These are phyloP conservation scores for Drosophila nigromelanica DNA, from an alignment of 1,140 invertebrate species.

Conservation along the genomic window DNA sequence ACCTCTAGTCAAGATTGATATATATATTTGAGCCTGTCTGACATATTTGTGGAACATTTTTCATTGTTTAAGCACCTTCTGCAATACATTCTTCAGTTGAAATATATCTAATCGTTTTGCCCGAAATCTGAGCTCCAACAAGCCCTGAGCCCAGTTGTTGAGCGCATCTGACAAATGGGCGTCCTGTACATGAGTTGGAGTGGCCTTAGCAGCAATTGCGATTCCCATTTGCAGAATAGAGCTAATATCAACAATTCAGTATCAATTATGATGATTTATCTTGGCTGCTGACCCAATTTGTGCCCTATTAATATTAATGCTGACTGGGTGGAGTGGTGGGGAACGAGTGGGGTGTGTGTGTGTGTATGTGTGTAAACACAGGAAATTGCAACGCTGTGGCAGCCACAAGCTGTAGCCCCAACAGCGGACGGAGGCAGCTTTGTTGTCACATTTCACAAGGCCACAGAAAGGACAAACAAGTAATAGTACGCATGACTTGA, in stretches of 20 bases:
- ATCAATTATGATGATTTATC: constrained; percentile 82
- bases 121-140: no score
- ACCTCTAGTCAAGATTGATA: no score
- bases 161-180: constrained; percentile 20
- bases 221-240: constrained; percentile 3
- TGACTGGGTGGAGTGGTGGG: constrained; percentile 4
- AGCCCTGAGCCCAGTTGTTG: background rate
- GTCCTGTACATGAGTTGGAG: constrained; percentile 8
- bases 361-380: constrained; percentile 5
- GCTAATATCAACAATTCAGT: constrained; percentile 73
- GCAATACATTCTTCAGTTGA: background rate
- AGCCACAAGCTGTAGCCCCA: constrained; percentile 3
- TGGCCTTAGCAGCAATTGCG: no score
- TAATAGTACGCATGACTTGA: no score
- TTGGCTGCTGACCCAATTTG: constrained; percentile 78
- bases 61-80: background rate
- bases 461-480: background rate
- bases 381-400: constrained; percentile 24
- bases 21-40: background rate
- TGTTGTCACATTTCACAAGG: constrained; percentile 44
- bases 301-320: constrained; percentile 77
- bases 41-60: background rate
- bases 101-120: background rate
- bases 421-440: constrained; percentile 9
- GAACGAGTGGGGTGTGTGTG: background rate